These are phyloP conservation scores for Danaus chrysippus DNA, from an alignment of 2,888 invertebrate genomes.

Conservation along the genomic window DNA sequence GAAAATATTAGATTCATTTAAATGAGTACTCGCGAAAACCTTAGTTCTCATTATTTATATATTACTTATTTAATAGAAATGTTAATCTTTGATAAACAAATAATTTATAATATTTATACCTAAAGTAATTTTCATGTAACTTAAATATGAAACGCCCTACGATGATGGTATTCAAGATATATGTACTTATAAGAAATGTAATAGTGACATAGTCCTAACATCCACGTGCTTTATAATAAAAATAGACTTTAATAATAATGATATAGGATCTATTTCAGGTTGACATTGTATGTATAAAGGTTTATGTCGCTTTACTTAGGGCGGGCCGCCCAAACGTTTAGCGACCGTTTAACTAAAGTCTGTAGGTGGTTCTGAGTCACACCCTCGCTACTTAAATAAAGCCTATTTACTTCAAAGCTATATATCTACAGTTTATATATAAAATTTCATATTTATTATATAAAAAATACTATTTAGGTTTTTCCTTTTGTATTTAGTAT, in stretches of 20 bases:
- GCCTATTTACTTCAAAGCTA: slow-evolving; percentile 2
- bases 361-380: slow-evolving; percentile 65
- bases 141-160: slow-evolving; percentile 51
- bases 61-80: no score
- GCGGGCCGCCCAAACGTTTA: slow-evolving; percentile 80
- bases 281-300: slow-evolving; percentile 32
- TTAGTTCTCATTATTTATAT: no score
- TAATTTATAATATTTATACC: no score
- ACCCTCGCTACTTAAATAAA: slow-evolving; percentile 54
- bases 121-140: slow-evolving; percentile 1
- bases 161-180: slow-evolving; percentile 43
- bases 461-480: no score
- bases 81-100: no score
- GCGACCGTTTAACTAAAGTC: slow-evolving; percentile 73
- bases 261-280: slow-evolving; percentile 43
- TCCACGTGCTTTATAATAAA: slow-evolving; percentile 14
- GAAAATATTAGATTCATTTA: no score
- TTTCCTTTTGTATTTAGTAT: no score
- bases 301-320: slow-evolving; percentile 59
- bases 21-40: no score
- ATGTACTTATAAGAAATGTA: slow-evolving; percentile 56
- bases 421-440: no score
- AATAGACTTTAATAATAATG: slow-evolving; percentile 34
- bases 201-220: slow-evolving; percentile 53
- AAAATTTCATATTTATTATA: no score